These are phyloP conservation scores for Zenarchopterus dispar DNA, from an alignment of 2,797 vertebrate genomes.

Conservation along the genomic window DNA sequence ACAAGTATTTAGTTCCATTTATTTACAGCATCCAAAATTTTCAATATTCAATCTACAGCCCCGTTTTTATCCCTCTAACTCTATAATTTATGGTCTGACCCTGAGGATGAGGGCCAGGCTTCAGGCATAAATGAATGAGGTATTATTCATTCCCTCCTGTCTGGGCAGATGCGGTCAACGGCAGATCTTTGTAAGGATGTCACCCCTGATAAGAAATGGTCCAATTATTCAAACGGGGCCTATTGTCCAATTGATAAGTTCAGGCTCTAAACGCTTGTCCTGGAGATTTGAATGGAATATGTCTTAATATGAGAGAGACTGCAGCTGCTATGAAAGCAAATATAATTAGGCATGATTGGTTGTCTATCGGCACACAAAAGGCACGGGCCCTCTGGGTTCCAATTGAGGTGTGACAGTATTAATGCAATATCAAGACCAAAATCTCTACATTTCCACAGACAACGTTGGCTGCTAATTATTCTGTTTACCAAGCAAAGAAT, in stretches of 20 bases:
- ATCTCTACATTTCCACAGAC: slow-evolving; percentile 53
- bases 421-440: slow-evolving; percentile 51
- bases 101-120: slow-evolving; percentile 66
- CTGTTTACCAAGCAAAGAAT: slow-evolving; percentile 34
- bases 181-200: slow-evolving; percentile 86
- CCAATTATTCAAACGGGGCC: slow-evolving; percentile 84
- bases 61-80: slow-evolving; percentile 41
- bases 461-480: slow-evolving; percentile 51
- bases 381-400: slow-evolving; percentile 56
- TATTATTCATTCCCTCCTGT: slow-evolving; percentile 83
- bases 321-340: slow-evolving; percentile 84
- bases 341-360: slow-evolving; percentile 82
- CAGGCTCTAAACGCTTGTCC: slow-evolving; percentile 80
- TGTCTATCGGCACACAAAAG: slow-evolving; percentile 72
- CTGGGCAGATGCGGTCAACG: slow-evolving; percentile 85
- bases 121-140: slow-evolving; percentile 73
- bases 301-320: slow-evolving; percentile 85
- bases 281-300: slow-evolving; percentile 83
- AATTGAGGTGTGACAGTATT: slow-evolving; percentile 62
- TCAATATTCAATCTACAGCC: slow-evolving; percentile 29
- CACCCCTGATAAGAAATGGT: slow-evolving; percentile 85
- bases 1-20: neutral
- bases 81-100: slow-evolving; percentile 68
- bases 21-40: slow-evolving; percentile 43
- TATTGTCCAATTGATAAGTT: slow-evolving; percentile 84